Evolutionary conservation across 2,113 vertebrate species (phyloP), one percentile per base, ranked within the genome.

Genomic region (Bufo gargarizans): DNA sequence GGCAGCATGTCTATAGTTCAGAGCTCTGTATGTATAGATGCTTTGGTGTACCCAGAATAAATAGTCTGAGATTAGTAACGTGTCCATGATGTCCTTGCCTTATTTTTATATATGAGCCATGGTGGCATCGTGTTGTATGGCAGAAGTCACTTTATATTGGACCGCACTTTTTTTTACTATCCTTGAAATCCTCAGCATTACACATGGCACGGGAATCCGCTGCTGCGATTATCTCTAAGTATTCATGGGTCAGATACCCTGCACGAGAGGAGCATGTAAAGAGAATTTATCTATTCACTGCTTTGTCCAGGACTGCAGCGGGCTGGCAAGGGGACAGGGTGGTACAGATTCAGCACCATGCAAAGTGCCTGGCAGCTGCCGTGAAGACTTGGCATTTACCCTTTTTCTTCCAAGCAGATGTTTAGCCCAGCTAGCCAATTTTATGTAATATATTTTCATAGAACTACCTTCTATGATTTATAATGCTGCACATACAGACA

Each of bases 181-280:
- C 61, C 4, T 65, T 65, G 61, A 65, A 33, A 69, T 69, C 71
- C 17, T 7, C 47, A 19, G 72, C 72, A 20, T 76, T 50, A 49
- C 77, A 59, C 22, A 20, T 43, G 20, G 78, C 56, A 0, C 14
- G 61, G 78, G 43, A 49, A 63, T 63, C 47, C 33, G 33, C 33
- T 83, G 80, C 78, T 17, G 20, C 78, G 50, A 63, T 65, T 11
- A 43, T n/a, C 19, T 67, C 17, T 13, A 19, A 76, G 69, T 47
- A 43, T 47, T 47, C 8, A 20, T 86, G 85, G 74, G 45, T 78
- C 85, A 86, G 74, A 65, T 67, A 65, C 72, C 50, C 47, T 9
- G 49, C 74, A 86, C 59, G 59, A 22, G 72, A 86, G 85, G 33
- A 49, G 85, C 74, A 86, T 86, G 56, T 86, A 79, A 78, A 86